Base-by-base conservation (phyloP, 2,797 vertebrate genomes). In the Columba guinea region DNA sequence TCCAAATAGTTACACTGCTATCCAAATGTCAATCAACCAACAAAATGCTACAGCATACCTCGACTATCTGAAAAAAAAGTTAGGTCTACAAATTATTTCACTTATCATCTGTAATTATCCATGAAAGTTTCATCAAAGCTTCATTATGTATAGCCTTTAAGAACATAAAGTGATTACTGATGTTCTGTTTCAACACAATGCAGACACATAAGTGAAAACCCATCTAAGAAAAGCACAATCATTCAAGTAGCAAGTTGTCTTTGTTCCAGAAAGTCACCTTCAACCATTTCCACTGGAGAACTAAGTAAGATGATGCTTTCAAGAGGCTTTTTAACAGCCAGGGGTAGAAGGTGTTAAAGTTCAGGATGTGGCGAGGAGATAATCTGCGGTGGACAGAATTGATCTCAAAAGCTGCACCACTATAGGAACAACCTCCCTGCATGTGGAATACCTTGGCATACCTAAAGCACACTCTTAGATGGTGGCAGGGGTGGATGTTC, bases 181-280 rank as follows among this genome's bases (percentile, higher is more conserved):
- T 35, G 2, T 73, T 91, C 73, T 93, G 23, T 84, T 88, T 79
- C 83, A 91, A 84, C 20, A 55, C 64, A 60, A 64, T 17, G 39
- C 2, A 89, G 32, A 67, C 23, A 69, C 44, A 4, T 35, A 79
- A 76, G 34, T 15, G 23, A 95, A 65, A 68, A 82, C 10, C 11
- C 41, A 41, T 37, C 59, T 46, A 67, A 84, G 70, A 75, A 87
- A 93, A 87, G 22, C 37, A 65, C 35, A 82, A 63, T 11, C 84
- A 80, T 69, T 79, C n/a, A 51, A 88, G n/a, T 6, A 55, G 65
- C 55, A 93, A 85, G 30, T 49, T 32, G 48, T 77, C 15, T 24
- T 85, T 35, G 37, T 20, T 84, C 62, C 55, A 86, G 58, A 67
- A 88, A 94, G 87, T 90, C 84, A 91, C 63, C 68, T 94, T 94